phyloP scores from a whole-genome alignment of 2,888 invertebrate species.

The Phyllotreta striolata region DNA sequence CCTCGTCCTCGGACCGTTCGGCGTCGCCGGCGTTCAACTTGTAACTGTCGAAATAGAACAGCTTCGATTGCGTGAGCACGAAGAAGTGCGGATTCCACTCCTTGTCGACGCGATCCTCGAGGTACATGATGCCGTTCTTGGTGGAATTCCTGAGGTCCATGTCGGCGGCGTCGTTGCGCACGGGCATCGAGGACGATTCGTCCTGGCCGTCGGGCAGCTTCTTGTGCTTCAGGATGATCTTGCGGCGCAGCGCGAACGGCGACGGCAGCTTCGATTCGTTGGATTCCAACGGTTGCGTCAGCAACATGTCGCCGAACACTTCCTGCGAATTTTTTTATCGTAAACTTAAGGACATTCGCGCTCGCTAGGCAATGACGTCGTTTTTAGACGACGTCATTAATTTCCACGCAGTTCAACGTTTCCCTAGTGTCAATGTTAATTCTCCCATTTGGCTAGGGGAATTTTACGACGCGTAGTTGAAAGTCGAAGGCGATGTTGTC shows the following conservation, averaged over 20 bases:
- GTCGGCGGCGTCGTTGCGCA: constrained; percentile 70
- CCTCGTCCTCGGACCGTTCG: constrained; percentile 59
- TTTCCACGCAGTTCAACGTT: too few species aligned
- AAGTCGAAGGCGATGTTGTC: too few species aligned
- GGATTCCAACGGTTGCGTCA: constrained; percentile 80
- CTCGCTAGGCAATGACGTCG: too few species aligned
- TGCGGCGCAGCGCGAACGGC: constrained; percentile 78
- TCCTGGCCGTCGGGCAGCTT: constrained; percentile 91
- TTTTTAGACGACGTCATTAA: too few species aligned
- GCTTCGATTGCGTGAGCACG: constrained; percentile 85
- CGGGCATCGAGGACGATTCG: constrained; percentile 70
- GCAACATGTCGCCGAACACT: constrained; percentile 85
- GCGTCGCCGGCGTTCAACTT: constrained; percentile 52
- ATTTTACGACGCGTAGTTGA: too few species aligned
- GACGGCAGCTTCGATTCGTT: constrained; percentile 84
- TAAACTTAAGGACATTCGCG: too few species aligned
- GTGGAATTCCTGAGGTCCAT: constrained; percentile 82
- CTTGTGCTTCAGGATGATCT: constrained; percentile 89
- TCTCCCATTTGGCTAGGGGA: too few species aligned
- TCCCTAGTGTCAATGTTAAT: too few species aligned
- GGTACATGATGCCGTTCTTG: constrained; percentile 87
- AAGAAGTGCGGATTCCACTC: constrained; percentile 95
- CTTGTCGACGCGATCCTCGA: constrained; percentile 88
- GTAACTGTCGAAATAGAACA: constrained; percentile 83
- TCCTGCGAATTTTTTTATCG: too few species aligned